Percentiles rank a stretch among this genome's conserved stretches.
Conservation (phyloP, 1,140 invertebrate genomes). For the Anadara kagoshimensis region DNA sequence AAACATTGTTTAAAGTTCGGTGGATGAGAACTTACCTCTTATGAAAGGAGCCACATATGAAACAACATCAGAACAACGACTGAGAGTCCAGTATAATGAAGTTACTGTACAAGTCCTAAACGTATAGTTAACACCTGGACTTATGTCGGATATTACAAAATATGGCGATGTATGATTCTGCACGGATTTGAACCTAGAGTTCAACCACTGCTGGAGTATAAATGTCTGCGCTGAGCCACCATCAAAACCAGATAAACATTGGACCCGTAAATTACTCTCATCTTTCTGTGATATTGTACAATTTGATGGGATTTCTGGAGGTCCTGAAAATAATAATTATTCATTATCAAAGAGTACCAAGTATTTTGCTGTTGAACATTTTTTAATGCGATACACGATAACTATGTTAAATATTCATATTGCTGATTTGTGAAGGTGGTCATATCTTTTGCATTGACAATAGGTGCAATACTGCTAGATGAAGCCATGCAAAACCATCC, state of each 20-base stretch:
- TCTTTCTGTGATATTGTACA: constrained; percentile 22
- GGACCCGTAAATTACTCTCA: constrained; percentile 6
- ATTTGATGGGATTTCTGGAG: constrained; percentile 44
- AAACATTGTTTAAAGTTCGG: too few relatives aligned
- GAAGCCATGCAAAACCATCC: too few relatives aligned
- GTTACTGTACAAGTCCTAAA: constrained; percentile 45
- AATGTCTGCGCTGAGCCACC: constrained; percentile 49
- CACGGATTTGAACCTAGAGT: constrained; percentile 11
- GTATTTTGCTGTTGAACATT: too few relatives aligned
- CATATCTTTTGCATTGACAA: too few relatives aligned
- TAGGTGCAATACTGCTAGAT: too few relatives aligned
- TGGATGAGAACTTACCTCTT: too few relatives aligned
- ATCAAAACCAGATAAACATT: constrained; percentile 46
- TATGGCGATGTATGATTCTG: constrained; percentile 14
- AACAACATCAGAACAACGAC: constrained; percentile 28
- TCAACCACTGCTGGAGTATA: constrained; percentile 25
- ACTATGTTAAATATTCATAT: too few relatives aligned
- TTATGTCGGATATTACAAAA: constrained; percentile 24
- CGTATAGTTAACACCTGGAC: constrained; percentile 27
- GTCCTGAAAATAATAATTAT: constrained; percentile 30
- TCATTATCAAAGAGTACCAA: too few relatives aligned
- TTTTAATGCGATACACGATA: too few relatives aligned
- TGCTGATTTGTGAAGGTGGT: too few relatives aligned
- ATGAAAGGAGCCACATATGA: neutral
- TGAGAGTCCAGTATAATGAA: constrained; percentile 19